Evolutionary conservation across 2,113 vertebrate species (phyloP).

Genomic region (Ceyx cyanopectus): DNA sequence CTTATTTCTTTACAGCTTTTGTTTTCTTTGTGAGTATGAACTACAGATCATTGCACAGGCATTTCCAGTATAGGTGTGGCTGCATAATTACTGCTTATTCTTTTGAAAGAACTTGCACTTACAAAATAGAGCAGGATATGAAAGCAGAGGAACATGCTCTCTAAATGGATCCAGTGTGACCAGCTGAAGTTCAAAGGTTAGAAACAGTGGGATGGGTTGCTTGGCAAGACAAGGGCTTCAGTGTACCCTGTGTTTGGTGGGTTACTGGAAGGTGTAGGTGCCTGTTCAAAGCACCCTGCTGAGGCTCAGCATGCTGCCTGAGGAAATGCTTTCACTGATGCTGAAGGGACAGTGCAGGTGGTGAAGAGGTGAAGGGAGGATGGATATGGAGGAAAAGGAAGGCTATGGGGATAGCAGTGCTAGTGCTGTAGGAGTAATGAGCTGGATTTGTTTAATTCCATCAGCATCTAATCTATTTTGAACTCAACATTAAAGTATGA

Average conservation of each 20-base stretch:
- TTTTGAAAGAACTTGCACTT: conserved; percentile 14
- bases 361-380: background rate
- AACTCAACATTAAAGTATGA: conserved; percentile 2
- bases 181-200: background rate
- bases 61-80: conserved; percentile 66
- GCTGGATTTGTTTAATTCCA: conserved; percentile 4
- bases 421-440: background rate
- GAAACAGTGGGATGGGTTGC: background rate
- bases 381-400: background rate
- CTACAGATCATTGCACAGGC: conserved; percentile 39
- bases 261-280: background rate
- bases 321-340: background rate
- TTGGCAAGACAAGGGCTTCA: background rate
- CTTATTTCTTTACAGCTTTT: background rate
- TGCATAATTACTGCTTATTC: conserved; percentile 38
- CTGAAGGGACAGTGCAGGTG: background rate
- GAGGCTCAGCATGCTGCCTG: background rate
- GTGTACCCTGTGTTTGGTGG: background rate
- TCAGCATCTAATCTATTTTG: conserved; percentile 20
- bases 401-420: background rate
- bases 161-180: background rate
- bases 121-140: background rate
- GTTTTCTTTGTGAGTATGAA: conserved; percentile 1
- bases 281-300: background rate
- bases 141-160: background rate